Conservation (phyloP, 2,888 invertebrate species). For the Sclerodermus sp. region DNA sequence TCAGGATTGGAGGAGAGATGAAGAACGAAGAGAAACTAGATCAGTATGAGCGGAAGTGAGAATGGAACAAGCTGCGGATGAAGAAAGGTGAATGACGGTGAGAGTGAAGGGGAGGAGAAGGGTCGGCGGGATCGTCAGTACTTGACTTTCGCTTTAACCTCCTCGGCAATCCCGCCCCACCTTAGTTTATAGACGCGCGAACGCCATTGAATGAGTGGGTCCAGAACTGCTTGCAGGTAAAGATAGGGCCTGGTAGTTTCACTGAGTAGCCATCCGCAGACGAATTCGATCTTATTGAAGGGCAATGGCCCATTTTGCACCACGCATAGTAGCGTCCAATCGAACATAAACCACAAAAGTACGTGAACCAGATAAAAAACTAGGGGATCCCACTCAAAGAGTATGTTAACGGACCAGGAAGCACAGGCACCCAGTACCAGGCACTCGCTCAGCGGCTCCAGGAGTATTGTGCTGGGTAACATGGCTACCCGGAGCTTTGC, state of each 20-base stretch:
- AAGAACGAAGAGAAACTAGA: too few species aligned
- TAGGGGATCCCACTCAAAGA: slow-evolving; percentile 87
- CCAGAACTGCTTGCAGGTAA: slow-evolving; percentile 82
- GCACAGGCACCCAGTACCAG: slow-evolving; percentile 89
- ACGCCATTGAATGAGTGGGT: slow-evolving; percentile 92
- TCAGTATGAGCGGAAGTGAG: too few species aligned
- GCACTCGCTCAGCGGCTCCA: slow-evolving; percentile 96
- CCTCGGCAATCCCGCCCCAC: slow-evolving; percentile 95
- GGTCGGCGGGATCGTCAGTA: slow-evolving; percentile 52
- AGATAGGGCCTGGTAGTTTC: slow-evolving; percentile 89
- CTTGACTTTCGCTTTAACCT: slow-evolving; percentile 76
- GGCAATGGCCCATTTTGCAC: slow-evolving; percentile 92
- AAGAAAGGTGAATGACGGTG: too few species aligned
- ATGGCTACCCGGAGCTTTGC: slow-evolving; percentile 93
- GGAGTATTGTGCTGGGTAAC: slow-evolving; percentile 86
- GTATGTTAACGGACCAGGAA: slow-evolving; percentile 80
- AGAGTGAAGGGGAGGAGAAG: too few species aligned
- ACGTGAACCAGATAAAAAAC: slow-evolving; percentile 88
- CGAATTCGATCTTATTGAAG: slow-evolving; percentile 92
- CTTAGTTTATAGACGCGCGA: slow-evolving; percentile 86
- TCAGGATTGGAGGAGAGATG: too few species aligned
- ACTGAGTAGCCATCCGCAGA: slow-evolving; percentile 92
- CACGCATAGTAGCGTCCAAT: slow-evolving; percentile 88
- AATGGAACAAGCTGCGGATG: too few species aligned
- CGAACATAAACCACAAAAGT: slow-evolving; percentile 92